Evolutionary conservation across 2,797 vertebrate species (phyloP).

Genomic region (Percopsis omiscomaycus): DNA sequence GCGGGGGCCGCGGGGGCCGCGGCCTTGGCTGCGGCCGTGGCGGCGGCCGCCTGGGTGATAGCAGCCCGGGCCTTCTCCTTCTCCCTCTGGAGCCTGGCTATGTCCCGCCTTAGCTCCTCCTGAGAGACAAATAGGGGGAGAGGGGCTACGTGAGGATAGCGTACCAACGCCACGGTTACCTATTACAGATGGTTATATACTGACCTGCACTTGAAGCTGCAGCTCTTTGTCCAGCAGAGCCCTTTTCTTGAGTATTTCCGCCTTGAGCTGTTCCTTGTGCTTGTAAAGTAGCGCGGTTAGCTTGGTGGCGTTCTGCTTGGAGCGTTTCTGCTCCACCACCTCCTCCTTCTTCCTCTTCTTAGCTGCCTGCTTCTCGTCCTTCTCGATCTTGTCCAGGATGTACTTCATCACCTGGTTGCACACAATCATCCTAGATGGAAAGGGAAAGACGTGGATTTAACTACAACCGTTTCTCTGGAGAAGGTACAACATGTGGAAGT

Average conservation of each 20-base stretch:
- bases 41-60: constrained; percentile 72
- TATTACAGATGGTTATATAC: not conserved
- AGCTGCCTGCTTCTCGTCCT: constrained; percentile 97
- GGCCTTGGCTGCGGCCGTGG: constrained; percentile 62
- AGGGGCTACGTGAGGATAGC: too few species aligned
- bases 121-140: constrained; percentile 48
- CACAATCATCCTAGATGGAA: constrained; percentile 89
- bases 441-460: not conserved
- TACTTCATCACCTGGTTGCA: constrained; percentile 99
- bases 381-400: constrained; percentile 98
- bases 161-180: too few species aligned
- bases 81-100: constrained; percentile 87
- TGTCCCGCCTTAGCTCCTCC: constrained; percentile 94
- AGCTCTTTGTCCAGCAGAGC: constrained; percentile 96
- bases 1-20: constrained; percentile 41
- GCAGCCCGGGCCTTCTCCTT: constrained; percentile 86
- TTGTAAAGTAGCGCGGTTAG: constrained; percentile 95
- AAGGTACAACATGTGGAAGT: not conserved
- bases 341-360: constrained; percentile 96
- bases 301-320: constrained; percentile 93
- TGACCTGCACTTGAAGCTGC: constrained; percentile 96
- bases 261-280: constrained; percentile 97
- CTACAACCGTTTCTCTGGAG: not conserved
- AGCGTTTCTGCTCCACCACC: constrained; percentile 94
- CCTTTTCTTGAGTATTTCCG: constrained; percentile 96